phyloP scores from a whole-genome alignment of 2,797 vertebrate species.

The Semotilus atromaculatus region DNA sequence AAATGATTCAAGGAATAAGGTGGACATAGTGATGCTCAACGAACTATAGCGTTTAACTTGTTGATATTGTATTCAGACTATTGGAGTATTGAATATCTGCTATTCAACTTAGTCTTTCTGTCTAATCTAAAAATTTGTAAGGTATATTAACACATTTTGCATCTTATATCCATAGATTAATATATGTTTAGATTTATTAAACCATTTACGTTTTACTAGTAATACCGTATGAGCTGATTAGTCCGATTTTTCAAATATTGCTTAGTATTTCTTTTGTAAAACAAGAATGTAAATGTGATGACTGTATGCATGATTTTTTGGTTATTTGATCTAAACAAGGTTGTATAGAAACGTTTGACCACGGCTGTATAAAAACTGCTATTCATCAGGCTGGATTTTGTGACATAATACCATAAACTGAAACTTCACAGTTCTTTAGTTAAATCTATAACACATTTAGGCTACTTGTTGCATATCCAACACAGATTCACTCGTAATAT shows the following conservation, averaged over 20 bases:
- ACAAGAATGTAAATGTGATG: slow-evolving; percentile 10
- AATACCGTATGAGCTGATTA: background rate
- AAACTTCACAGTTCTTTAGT: background rate
- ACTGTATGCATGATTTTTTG: slow-evolving; percentile 28
- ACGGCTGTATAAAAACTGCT: slow-evolving; percentile 22
- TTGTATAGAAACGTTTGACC: background rate
- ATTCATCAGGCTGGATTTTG: background rate
- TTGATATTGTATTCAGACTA: slow-evolving; percentile 24
- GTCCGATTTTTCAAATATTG: slow-evolving; percentile 14
- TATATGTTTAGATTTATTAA: slow-evolving; percentile 13
- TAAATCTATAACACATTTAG: background rate
- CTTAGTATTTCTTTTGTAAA: slow-evolving; percentile 28
- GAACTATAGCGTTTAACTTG: background rate
- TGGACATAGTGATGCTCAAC: background rate
- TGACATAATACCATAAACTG: background rate
- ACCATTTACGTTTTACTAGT: slow-evolving; percentile 14
- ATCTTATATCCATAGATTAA: slow-evolving; percentile 8
- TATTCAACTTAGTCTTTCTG: slow-evolving; percentile 12
- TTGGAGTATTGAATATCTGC: slow-evolving; percentile 5
- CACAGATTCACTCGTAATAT: background rate
- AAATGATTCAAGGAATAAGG: background rate
- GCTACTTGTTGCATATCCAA: background rate
- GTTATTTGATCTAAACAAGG: background rate
- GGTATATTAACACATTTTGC: slow-evolving; percentile 7
- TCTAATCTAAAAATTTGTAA: background rate